A percentile compares a stretch with the other conserved stretches of the same genome.
These are phyloP conservation scores for Myiozetetes cayanensis DNA, from an alignment of 2,113 vertebrate species.

Conservation along the genomic window DNA sequence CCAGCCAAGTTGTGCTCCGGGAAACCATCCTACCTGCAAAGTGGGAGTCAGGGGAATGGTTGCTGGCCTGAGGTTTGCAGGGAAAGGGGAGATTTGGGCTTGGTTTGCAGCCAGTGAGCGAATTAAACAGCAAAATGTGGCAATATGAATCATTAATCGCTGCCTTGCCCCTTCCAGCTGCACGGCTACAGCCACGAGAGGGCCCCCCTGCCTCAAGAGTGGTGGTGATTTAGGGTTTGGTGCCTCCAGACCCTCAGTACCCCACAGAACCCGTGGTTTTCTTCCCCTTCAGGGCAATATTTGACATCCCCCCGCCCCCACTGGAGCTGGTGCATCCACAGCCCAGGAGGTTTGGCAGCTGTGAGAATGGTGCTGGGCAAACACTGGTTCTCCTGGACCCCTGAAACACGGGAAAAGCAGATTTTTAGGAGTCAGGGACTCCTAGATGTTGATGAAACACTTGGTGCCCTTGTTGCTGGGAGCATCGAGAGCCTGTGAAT, in stretches of 20 bases:
- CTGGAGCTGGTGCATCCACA: accelerated
- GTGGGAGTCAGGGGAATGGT: accelerated
- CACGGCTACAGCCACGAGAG: not conserved
- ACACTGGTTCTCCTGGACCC: not conserved
- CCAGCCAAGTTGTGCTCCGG: accelerated
- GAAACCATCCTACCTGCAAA: not conserved
- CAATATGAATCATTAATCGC: accelerated
- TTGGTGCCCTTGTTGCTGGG: not conserved
- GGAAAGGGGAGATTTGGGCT: not conserved
- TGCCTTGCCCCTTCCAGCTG: accelerated
- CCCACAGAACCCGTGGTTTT: accelerated
- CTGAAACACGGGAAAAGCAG: accelerated
- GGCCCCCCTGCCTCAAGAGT: not conserved
- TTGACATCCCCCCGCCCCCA: accelerated
- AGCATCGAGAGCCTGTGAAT: accelerated
- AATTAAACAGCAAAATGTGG: accelerated
- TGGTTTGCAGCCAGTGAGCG: accelerated
- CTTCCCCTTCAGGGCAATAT: too few species aligned
- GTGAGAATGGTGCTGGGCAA: not conserved
- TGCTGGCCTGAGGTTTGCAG: too few species aligned
- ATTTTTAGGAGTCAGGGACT: not conserved
- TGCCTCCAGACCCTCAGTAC: accelerated
- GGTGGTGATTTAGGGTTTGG: accelerated
- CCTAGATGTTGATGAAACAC: not conserved
- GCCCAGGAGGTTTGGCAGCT: accelerated